Evolutionary conservation across 2,888 invertebrate species (phyloP).

Genomic region (Rotaria socialis): DNA sequence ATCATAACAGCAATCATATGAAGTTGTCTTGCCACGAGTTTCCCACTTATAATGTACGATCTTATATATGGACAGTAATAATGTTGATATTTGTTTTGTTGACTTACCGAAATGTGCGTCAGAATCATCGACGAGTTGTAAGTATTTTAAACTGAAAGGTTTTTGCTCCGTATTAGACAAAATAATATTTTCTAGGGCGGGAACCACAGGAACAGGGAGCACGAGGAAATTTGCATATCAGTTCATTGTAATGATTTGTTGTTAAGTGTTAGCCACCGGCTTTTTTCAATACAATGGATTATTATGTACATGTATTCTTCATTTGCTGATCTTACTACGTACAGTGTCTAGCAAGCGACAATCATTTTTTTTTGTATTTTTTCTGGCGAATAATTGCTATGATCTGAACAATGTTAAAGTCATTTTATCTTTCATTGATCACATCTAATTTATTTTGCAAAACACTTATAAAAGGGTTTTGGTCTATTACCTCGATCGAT

Average conservation of each 20-base stretch:
- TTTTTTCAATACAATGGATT: slow-evolving; percentile 17
- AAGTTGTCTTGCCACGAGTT: background rate
- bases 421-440: background rate
- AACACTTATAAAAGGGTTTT: background rate
- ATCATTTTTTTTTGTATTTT: background rate
- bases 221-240: background rate
- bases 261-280: background rate
- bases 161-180: too few species aligned
- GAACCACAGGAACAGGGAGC: background rate
- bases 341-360: background rate
- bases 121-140: background rate
- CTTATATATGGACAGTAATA: background rate
- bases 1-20: background rate
- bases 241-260: background rate
- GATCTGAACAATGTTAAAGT: background rate
- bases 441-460: background rate
- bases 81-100: background rate
- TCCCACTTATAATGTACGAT: background rate
- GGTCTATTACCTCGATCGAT: background rate
- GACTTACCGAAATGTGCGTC: background rate
- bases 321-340: background rate
- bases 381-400: background rate
- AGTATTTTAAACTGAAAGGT: background rate
- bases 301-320: background rate
- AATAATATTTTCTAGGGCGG: background rate